Conservation (phyloP, 53 echinoderm and acorn worm genomes). For the Temnopleurus reevesii region DNA sequence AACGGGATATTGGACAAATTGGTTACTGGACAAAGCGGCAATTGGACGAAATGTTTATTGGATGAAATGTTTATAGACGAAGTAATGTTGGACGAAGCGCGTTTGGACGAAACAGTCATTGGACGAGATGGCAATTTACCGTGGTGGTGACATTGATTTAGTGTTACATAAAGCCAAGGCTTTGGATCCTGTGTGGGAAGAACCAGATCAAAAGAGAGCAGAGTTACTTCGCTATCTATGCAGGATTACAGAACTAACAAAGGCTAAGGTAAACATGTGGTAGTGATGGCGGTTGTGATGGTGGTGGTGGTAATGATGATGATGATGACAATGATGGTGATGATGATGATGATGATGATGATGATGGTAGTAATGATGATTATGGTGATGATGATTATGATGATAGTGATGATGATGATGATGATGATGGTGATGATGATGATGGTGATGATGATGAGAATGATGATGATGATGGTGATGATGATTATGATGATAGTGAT, state of each 20-base stretch:
- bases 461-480: neutral
- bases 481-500: too few relatives aligned
- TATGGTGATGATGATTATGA: neutral
- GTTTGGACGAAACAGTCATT: too few relatives aligned
- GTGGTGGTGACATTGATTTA: too few relatives aligned
- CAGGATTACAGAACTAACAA: conserved; percentile 85
- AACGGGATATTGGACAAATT: too few relatives aligned
- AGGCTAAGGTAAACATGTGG: conserved; percentile 85
- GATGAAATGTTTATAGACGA: neutral
- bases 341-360: neutral
- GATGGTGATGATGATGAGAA: neutral
- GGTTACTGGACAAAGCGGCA: too few relatives aligned
- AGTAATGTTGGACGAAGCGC: too few relatives aligned
- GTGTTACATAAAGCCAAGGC: conserved; percentile 84
- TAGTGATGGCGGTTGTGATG: too few relatives aligned
- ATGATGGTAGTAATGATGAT: neutral
- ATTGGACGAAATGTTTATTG: too few relatives aligned
- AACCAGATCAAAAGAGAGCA: conserved; percentile 85
- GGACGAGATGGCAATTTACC: too few relatives aligned
- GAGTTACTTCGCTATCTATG: conserved; percentile 77
- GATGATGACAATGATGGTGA: neutral
- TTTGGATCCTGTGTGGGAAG: conserved; percentile 93
- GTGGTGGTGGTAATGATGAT: too few relatives aligned
- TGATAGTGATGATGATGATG: neutral
- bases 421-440: neutral